A percentile compares a stretch with the other conserved stretches of the same genome.
These are phyloP conservation scores for Drymonia ruficornis DNA, from an alignment of 2,888 invertebrate species.

Conservation along the genomic window DNA sequence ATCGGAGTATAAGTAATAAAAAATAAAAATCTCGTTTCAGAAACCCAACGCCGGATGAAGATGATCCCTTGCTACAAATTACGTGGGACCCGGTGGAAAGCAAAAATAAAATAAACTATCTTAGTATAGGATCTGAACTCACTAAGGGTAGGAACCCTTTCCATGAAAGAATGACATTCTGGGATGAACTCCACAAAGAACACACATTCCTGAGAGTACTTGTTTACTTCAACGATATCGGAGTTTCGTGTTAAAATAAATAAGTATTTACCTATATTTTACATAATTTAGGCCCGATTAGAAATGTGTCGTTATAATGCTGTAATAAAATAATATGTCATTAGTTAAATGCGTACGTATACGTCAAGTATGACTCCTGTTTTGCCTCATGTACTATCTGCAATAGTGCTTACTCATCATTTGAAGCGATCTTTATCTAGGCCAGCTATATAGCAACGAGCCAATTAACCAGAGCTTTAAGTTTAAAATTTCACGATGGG, in stretches of 20 bases:
- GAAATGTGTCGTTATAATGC: neutral
- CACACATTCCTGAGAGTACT: conserved; percentile 60
- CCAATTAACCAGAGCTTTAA: too few species aligned
- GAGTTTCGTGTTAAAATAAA: conserved; percentile 52
- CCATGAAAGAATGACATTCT: conserved; percentile 73
- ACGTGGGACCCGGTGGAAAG: conserved; percentile 74
- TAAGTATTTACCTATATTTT: too few species aligned
- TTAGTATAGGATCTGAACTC: conserved; percentile 71
- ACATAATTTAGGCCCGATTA: neutral
- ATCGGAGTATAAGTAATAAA: too few species aligned
- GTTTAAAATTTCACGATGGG: too few species aligned
- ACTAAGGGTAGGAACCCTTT: conserved; percentile 75
- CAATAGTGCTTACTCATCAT: too few species aligned
- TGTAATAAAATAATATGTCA: too few species aligned
- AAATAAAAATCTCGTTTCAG: too few species aligned
- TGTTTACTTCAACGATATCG: conserved; percentile 67
- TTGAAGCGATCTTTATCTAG: too few species aligned
- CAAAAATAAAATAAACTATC: conserved; percentile 65
- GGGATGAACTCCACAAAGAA: conserved; percentile 71
- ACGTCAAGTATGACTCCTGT: too few species aligned
- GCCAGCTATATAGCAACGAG: too few species aligned
- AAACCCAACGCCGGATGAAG: conserved; percentile 71
- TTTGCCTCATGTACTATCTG: too few species aligned
- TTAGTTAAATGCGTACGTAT: too few species aligned
- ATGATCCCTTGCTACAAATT: conserved; percentile 68